These are phyloP conservation scores for Philaethria dido DNA, from an alignment of 2,888 invertebrate species.

Conservation along the genomic window DNA sequence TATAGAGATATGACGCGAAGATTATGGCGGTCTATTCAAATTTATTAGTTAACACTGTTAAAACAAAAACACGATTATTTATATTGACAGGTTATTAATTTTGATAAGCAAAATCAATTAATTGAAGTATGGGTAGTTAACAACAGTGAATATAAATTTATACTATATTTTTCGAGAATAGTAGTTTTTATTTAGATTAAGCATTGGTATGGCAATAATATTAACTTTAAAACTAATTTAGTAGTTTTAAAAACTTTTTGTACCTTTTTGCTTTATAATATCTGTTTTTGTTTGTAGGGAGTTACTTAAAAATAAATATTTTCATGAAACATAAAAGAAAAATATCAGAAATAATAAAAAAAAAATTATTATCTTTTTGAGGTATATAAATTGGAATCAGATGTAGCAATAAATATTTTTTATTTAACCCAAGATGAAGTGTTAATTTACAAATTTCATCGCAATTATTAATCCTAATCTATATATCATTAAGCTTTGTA, in stretches of 20 bases:
- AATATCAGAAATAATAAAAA: too few relatives aligned
- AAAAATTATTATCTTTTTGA: too few relatives aligned
- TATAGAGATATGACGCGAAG: slow-evolving; percentile 58
- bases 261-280: too few relatives aligned
- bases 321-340: too few relatives aligned
- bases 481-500: too few relatives aligned
- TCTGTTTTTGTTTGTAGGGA: too few relatives aligned
- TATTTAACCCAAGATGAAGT: too few relatives aligned
- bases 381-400: not conserved
- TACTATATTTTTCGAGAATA: not conserved
- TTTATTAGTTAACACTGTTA: slow-evolving; percentile 10
- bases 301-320: too few relatives aligned
- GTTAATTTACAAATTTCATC: too few relatives aligned
- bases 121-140: not conserved
- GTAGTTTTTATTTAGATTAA: not conserved
- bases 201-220: slow-evolving; percentile 15
- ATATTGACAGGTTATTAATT: not conserved
- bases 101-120: not conserved
- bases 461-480: too few relatives aligned
- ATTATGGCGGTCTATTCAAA: slow-evolving; percentile 67
- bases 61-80: not conserved
- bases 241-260: not conserved
- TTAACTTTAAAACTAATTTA: not conserved
- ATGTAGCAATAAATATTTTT: not conserved
- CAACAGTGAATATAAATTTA: not conserved